phyloP scores from a whole-genome alignment of 1,140 invertebrate genomes.

The Drosophila biarmipes region DNA sequence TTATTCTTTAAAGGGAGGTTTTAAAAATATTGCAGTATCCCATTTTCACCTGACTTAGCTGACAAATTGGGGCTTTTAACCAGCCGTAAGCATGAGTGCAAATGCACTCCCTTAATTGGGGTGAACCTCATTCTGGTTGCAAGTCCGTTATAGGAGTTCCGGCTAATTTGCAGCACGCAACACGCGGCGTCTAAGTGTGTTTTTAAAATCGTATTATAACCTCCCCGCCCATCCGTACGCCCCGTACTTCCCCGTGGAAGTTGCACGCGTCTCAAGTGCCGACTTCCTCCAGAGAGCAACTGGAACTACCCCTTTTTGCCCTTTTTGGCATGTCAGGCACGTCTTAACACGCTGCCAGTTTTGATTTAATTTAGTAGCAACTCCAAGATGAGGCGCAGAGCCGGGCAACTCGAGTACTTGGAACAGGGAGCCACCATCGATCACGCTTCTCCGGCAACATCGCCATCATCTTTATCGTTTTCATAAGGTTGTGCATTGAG shows the following conservation, averaged over 20 bases:
- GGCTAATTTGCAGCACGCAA: slow-evolving; percentile 76
- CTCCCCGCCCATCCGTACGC: neutral
- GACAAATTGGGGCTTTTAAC: slow-evolving; percentile 53
- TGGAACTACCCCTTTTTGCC: slow-evolving; percentile 15
- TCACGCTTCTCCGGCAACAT: slow-evolving; percentile 43
- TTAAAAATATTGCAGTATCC: too few relatives aligned
- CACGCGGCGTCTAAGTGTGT: slow-evolving; percentile 49
- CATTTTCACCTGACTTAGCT: slow-evolving; percentile 5
- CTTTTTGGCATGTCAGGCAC: slow-evolving; percentile 72
- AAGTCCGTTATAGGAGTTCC: slow-evolving; percentile 51
- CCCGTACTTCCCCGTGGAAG: neutral
- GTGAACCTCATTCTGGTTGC: slow-evolving; percentile 16
- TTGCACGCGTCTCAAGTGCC: slow-evolving; percentile 71
- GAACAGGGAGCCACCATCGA: slow-evolving; percentile 65
- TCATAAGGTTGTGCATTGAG: slow-evolving; percentile 39
- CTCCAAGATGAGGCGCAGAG: slow-evolving; percentile 26
- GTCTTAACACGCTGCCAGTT: slow-evolving; percentile 80
- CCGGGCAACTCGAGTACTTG: slow-evolving; percentile 8
- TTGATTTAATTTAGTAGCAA: slow-evolving; percentile 81
- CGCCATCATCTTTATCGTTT: slow-evolving; percentile 29
- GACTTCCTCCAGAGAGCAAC: slow-evolving; percentile 54
- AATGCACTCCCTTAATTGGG: slow-evolving; percentile 31
- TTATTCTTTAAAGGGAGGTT: too few relatives aligned
- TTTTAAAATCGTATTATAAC: slow-evolving; percentile 40
- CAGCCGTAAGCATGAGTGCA: slow-evolving; percentile 53